Evolutionary conservation across 2,888 invertebrate genomes (phyloP).

Genomic region (Rapana venosa): DNA sequence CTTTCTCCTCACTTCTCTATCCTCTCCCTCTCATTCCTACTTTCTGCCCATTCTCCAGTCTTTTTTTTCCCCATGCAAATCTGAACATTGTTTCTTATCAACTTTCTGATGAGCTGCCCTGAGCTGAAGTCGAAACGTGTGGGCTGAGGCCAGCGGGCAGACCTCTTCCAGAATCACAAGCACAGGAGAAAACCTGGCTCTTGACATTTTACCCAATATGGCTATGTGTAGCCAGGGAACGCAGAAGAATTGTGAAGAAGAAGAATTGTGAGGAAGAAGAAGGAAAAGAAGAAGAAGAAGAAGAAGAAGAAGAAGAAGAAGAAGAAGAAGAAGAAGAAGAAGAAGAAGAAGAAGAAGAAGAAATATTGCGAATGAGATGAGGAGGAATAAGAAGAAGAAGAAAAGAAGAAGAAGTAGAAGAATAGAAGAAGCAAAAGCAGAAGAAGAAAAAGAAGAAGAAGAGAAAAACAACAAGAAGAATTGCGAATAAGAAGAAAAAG

Average conservation of each 20-base stretch:
- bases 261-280: neutral
- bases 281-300: neutral
- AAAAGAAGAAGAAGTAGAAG: neutral
- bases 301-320: neutral
- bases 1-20: too few relatives aligned
- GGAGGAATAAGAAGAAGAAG: neutral
- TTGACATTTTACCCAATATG: too few relatives aligned
- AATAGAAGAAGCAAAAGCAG: neutral
- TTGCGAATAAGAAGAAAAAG: neutral
- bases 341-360: neutral
- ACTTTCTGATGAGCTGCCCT: too few relatives aligned
- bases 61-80: too few relatives aligned
- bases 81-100: too few relatives aligned
- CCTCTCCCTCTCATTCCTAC: too few relatives aligned
- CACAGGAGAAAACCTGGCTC: too few relatives aligned
- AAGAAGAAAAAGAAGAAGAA: neutral
- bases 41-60: too few relatives aligned
- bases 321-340: neutral
- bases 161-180: too few relatives aligned
- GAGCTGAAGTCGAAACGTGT: too few relatives aligned
- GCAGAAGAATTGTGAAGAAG: neutral
- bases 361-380: neutral
- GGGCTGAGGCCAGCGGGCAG: too few relatives aligned
- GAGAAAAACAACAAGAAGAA: neutral
- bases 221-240: too few relatives aligned